phyloP scores from a whole-genome alignment of 2,888 invertebrate genomes.

The Dichetophora obliterata region DNA sequence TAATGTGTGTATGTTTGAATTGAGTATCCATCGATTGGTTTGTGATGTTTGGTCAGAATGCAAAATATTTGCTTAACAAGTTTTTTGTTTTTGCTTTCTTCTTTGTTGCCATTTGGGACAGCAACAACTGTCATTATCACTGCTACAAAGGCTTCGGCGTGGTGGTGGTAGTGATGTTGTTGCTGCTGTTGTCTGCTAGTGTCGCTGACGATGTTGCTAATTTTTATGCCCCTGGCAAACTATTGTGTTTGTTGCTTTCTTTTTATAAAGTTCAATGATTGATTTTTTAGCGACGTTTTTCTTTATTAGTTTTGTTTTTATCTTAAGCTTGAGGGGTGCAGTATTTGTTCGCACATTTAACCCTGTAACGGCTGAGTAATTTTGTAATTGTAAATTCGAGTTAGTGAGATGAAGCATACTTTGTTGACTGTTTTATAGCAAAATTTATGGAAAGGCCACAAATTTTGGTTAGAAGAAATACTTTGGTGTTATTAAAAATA shows the following conservation, averaged over 20 bases:
- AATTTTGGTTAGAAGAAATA: too few species aligned
- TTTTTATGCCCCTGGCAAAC: background rate
- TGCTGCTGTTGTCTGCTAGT: background rate
- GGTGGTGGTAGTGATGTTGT: background rate
- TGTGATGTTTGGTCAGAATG: background rate
- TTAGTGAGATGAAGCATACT: too few species aligned
- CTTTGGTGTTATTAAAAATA: too few species aligned
- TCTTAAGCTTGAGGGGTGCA: too few species aligned
- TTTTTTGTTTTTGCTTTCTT: conserved; percentile 31
- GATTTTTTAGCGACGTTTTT: too few species aligned
- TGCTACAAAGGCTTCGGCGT: background rate
- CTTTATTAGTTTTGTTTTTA: too few species aligned
- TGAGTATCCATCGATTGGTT: conserved; percentile 8
- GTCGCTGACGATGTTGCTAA: background rate
- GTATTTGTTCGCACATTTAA: too few species aligned
- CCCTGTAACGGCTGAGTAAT: too few species aligned
- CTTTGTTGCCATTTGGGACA: conserved; percentile 5
- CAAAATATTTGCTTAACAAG: conserved; percentile 45
- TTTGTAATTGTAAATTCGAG: too few species aligned
- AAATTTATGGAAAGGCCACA: too few species aligned
- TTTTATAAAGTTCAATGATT: too few species aligned
- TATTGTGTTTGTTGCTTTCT: background rate
- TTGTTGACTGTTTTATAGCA: too few species aligned
- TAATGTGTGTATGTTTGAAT: conserved; percentile 19
- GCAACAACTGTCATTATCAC: background rate